phyloP scores from a whole-genome alignment of 2,113 vertebrate species.

The Motacilla alba region DNA sequence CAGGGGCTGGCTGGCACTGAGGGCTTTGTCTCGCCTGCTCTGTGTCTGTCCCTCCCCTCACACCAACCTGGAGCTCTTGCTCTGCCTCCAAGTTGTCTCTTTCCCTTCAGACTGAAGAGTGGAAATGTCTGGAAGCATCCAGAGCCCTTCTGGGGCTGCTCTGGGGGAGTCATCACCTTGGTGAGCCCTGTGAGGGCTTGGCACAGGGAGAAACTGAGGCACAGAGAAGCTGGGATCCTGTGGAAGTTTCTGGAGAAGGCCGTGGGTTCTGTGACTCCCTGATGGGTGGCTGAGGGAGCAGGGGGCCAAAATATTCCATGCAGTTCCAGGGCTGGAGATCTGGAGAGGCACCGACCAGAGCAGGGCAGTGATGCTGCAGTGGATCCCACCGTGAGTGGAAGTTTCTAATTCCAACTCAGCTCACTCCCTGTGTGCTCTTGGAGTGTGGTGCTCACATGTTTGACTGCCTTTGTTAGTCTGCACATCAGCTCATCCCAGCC shows the following conservation, averaged over 20 bases:
- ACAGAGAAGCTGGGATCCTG: not conserved
- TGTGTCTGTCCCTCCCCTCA: not conserved
- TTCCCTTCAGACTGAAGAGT: not conserved
- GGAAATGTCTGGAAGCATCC: not conserved
- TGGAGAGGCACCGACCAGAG: not conserved
- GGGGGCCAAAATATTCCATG: not conserved
- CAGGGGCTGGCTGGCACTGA: not conserved
- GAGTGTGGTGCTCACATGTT: not conserved
- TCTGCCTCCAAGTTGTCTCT: not conserved
- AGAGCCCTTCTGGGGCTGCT: not conserved
- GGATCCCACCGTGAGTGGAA: not conserved
- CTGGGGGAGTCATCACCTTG: fast-evolving
- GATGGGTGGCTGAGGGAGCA: not conserved
- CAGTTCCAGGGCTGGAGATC: not conserved
- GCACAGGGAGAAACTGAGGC: not conserved
- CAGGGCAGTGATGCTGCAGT: not conserved
- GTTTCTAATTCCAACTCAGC: not conserved
- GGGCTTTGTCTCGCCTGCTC: not conserved
- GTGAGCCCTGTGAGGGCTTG: not conserved
- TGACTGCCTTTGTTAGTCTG: not conserved
- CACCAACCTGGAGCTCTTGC: not conserved
- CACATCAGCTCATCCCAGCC: not conserved
- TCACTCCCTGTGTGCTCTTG: not conserved
- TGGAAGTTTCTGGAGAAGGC: not conserved
- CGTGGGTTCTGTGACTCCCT: not conserved